Evolutionary conservation across 2,113 vertebrate genomes (phyloP).

Genomic region (Chaetodon trifascialis): DNA sequence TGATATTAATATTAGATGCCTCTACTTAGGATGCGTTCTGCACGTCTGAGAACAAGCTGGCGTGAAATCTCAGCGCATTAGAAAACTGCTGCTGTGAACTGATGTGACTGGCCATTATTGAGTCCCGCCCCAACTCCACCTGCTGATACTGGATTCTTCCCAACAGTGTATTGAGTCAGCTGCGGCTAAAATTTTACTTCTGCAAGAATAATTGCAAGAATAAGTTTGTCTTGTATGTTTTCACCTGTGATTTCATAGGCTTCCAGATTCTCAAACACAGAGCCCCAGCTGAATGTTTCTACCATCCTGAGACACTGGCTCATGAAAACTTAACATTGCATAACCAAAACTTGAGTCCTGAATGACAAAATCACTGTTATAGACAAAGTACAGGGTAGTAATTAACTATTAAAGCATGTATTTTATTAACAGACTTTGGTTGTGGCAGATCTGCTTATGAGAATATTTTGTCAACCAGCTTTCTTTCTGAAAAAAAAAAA

Average conservation of each 20-base stretch:
- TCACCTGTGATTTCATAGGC: not conserved
- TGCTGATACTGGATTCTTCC: conserved; percentile 18
- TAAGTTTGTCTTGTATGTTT: not conserved
- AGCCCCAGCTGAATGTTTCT: not conserved
- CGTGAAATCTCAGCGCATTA: conserved; percentile 17
- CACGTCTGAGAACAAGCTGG: conserved; percentile 5
- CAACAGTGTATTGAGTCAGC: not conserved
- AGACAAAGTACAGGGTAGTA: not conserved
- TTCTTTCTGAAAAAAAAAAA: too few relatives aligned
- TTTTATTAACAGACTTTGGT: not conserved
- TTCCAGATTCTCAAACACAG: not conserved
- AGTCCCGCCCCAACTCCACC: not conserved
- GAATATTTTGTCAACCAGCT: not conserved
- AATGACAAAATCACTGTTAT: not conserved
- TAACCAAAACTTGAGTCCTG: not conserved
- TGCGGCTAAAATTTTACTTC: not conserved
- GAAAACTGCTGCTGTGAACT: conserved; percentile 21
- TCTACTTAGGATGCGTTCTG: conserved; percentile 19
- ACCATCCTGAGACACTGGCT: not conserved
- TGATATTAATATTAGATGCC: conserved; percentile 35
- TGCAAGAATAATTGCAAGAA: conserved; percentile 4
- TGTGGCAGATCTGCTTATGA: not conserved
- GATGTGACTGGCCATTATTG: conserved; percentile 25
- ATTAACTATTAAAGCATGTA: not conserved
- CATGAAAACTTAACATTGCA: not conserved